A percentile compares a stretch with the other conserved stretches of the same genome.
Conservation (phyloP, 2,888 invertebrate species). For the Metallyticus violacea region DNA sequence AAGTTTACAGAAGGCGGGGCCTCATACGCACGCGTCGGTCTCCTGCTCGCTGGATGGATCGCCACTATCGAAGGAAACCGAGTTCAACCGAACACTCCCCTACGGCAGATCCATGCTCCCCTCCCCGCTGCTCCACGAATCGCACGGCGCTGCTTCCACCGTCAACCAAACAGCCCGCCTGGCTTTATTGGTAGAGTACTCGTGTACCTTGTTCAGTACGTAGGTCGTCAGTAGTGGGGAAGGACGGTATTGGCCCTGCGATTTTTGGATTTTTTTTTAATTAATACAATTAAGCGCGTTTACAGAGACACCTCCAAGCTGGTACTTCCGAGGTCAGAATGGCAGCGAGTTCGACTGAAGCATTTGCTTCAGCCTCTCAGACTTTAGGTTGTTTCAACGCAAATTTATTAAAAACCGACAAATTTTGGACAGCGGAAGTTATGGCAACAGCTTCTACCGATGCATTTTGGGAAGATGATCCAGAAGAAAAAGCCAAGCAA, state of each 20-base stretch:
- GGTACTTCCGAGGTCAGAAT: conserved; percentile 26
- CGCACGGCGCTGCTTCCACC: background rate
- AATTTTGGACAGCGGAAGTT: conserved; percentile 39
- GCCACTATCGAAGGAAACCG: background rate
- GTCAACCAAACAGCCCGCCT: too few species aligned
- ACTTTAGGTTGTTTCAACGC: conserved; percentile 36
- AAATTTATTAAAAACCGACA: conserved; percentile 36
- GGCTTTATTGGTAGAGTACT: background rate
- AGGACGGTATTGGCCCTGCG: background rate
- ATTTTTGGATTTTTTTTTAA: background rate
- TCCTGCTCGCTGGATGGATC: background rate
- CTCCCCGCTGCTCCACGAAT: background rate
- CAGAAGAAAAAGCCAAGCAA: conserved; percentile 42
- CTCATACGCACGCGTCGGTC: conserved; percentile 4
- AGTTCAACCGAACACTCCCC: background rate
- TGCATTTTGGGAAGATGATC: conserved; percentile 43
- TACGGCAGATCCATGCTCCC: background rate
- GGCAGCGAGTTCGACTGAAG: conserved; percentile 43
- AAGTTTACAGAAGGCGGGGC: background rate
- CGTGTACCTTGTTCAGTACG: background rate
- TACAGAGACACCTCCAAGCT: background rate
- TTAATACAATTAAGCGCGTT: background rate
- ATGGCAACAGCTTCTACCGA: conserved; percentile 44
- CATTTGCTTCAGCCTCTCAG: conserved; percentile 40
- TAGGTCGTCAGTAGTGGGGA: background rate